Base-by-base conservation (phyloP, 2,888 invertebrate genomes). In the Epinotia bilunana region DNA sequence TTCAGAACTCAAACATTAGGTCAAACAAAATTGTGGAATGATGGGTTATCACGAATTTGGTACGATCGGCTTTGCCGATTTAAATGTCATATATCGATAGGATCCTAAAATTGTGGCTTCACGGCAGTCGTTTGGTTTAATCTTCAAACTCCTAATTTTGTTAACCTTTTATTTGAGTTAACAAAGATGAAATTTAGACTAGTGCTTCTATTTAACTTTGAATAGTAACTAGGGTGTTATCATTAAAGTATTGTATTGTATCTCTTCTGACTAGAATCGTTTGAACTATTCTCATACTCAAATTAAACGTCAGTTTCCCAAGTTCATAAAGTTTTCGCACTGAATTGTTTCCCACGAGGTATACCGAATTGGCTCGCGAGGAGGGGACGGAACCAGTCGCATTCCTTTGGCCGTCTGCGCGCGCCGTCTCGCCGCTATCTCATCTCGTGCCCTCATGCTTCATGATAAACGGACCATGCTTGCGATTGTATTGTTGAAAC, bases 371-470 rank as follows among this genome's bases (percentile, higher is more conserved):
- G 77, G 78, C 76, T 78, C 77, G 77, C 74, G 78, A 73, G 77
- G 77, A 76, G 81, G 78, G 80, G 72, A 76, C 71, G 77, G 78
- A 86, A 85, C 86, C 84, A 86, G 86, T 86, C 83, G 84, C 87
- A 87, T 87, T 86, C 87, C 87, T 55, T 49, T 76, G 72, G 76
- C 68, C 72, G 72, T 71, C 74, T 71, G 71, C 46, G 73, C 73
- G 39, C 72, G 28, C 20, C 58, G 74, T 28, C 70, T 58, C 74
- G 74, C 74, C 39, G 74, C 71, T 71, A 65, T 74, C 74, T 74
- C 70, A 57, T 65, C 71, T 71, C 65, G 43, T 9, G 63, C 63
- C 64, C 68, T 55, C 57, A 46, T 70, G 64, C 43, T 49, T 39
- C 64, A 74, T 63, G 62, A 77, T 75, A 77, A 78, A 79, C 79